Conservation (phyloP, 2,113 vertebrate species). For the Cebus imitator region DNA sequence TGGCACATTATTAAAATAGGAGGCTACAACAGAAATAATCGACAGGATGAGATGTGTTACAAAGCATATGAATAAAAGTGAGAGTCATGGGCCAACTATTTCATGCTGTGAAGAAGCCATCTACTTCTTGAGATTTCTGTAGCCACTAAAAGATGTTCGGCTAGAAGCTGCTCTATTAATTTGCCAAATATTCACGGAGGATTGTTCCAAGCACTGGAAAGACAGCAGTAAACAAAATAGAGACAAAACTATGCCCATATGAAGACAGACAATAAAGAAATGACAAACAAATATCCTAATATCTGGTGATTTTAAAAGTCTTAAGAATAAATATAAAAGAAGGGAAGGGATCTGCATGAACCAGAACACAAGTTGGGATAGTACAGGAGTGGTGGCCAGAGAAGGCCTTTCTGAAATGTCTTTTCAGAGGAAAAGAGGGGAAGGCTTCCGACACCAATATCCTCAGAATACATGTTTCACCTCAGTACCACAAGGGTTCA, state of each 20-base stretch:
- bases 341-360: background rate
- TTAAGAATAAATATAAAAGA: background rate
- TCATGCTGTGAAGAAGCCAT: conserved; percentile 22
- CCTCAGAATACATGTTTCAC: background rate
- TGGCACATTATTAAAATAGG: background rate
- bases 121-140: conserved; percentile 29
- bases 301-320: background rate
- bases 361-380: background rate
- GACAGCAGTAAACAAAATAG: background rate
- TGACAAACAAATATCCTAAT: background rate
- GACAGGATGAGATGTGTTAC: background rate
- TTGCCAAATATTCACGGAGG: background rate
- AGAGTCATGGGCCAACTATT: background rate
- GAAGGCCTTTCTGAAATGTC: background rate
- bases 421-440: background rate
- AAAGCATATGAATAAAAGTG: conserved; percentile 10
- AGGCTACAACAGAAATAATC: background rate
- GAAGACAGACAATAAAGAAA: background rate
- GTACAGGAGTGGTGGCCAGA: background rate
- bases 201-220: background rate
- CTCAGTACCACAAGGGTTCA: background rate
- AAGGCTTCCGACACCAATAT: background rate
- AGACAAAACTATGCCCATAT: background rate
- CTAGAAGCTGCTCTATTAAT: conserved; percentile 6
- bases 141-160: conserved; percentile 27